phyloP scores from a whole-genome alignment of 2,888 invertebrate genomes.

The Sipha maydis region DNA sequence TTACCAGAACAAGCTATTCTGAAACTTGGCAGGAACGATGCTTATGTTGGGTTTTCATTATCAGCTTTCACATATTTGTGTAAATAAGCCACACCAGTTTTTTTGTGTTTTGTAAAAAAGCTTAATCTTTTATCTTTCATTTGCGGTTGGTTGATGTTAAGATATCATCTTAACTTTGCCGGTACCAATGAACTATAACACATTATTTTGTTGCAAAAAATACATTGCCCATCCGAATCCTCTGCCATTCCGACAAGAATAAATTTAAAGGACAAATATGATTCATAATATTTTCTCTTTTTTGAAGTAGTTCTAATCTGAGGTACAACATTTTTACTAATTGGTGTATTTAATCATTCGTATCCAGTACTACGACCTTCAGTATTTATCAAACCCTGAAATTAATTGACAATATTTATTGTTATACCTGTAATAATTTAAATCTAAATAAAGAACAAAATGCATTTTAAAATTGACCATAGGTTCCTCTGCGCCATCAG shows the following conservation, averaged over 20 bases:
- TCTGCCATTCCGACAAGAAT: slow-evolving; percentile 20
- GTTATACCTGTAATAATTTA: too few species aligned
- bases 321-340: not conserved
- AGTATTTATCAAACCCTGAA: slow-evolving; percentile 16
- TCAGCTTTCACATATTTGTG: slow-evolving; percentile 15
- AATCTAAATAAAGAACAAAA: too few species aligned
- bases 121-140: slow-evolving; percentile 36
- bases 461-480: too few species aligned
- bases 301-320: slow-evolving; percentile 10
- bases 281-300: slow-evolving; percentile 14
- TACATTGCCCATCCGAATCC: slow-evolving; percentile 29
- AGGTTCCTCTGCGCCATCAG: too few species aligned
- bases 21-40: slow-evolving; percentile 57
- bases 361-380: too few species aligned
- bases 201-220: slow-evolving; percentile 38
- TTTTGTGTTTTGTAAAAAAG: slow-evolving; percentile 18
- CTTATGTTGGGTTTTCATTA: slow-evolving; percentile 16
- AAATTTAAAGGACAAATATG: slow-evolving; percentile 14
- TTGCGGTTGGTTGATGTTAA: slow-evolving; percentile 32
- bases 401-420: not conserved
- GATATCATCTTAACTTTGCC: slow-evolving; percentile 34
- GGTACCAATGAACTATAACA: slow-evolving; percentile 36
- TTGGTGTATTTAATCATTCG: not conserved
- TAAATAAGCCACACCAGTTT: slow-evolving; percentile 2
- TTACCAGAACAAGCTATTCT: slow-evolving; percentile 63